Evolutionary conservation across 1,140 invertebrate genomes (phyloP).

Genomic region (Periplaneta americana): DNA sequence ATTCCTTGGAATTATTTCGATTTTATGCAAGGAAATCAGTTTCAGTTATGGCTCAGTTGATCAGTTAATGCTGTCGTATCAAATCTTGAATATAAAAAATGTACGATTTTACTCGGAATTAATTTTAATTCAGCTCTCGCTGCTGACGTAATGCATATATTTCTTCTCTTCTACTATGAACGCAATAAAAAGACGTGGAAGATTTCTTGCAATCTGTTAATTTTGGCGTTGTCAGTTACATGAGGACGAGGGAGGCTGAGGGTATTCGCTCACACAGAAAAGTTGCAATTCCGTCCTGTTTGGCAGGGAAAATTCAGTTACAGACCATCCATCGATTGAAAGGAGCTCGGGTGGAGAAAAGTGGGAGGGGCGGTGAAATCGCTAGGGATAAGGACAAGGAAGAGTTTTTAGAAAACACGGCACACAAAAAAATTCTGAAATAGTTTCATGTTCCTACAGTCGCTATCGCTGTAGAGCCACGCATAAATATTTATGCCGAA

Average conservation of each 20-base stretch:
- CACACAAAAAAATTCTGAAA: not conserved
- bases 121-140: too few species aligned
- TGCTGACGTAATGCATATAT: too few species aligned
- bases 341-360: not conserved
- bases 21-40: too few species aligned
- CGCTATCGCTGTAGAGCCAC: not conserved
- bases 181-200: too few species aligned
- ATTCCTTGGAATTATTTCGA: too few species aligned
- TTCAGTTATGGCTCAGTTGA: too few species aligned
- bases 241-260: too few species aligned
- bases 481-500: not conserved
- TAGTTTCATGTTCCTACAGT: not conserved
- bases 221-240: not conserved
- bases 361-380: not conserved
- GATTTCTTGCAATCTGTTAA: too few species aligned
- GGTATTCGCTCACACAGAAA: not conserved
- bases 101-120: too few species aligned
- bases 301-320: not conserved
- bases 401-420: not conserved
- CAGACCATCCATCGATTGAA: not conserved
- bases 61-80: too few species aligned
- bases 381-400: not conserved
- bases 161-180: too few species aligned
- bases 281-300: not conserved
- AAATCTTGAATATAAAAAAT: too few species aligned